Evolutionary conservation across 2,113 vertebrate genomes (phyloP).

Genomic region (Xenotilapia longispinis): DNA sequence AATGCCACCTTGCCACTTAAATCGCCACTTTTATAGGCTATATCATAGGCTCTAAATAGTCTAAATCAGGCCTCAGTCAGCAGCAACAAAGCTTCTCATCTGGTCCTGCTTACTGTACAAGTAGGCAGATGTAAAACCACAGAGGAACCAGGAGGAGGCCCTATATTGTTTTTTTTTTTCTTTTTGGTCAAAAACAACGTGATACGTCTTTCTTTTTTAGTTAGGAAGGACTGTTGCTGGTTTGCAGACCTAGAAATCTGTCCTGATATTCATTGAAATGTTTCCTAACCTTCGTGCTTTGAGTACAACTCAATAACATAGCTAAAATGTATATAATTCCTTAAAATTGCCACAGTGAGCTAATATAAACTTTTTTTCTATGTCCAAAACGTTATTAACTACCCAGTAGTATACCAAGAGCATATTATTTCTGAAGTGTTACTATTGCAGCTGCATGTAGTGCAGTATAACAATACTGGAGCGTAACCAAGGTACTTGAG

Average conservation of each 20-base stretch:
- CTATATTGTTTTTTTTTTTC: not conserved
- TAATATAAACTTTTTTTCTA: not conserved
- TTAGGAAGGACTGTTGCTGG: not conserved
- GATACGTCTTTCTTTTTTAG: not conserved
- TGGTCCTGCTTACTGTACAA: not conserved
- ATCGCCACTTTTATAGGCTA: not conserved
- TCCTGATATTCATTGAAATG: not conserved
- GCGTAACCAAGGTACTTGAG: not conserved
- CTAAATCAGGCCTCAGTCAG: not conserved
- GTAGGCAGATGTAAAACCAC: not conserved
- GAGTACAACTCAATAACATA: not conserved
- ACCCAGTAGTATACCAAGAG: not conserved
- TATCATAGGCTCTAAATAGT: not conserved
- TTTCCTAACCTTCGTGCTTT: not conserved
- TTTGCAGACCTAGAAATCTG: not conserved
- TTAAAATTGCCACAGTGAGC: not conserved
- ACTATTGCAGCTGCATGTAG: not conserved
- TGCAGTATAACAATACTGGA: not conserved
- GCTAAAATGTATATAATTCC: not conserved
- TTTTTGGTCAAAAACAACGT: fast-evolving
- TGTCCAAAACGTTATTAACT: not conserved
- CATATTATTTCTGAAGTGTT: not conserved
- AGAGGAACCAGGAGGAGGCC: not conserved
- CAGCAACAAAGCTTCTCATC: not conserved
- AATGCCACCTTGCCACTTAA: not conserved